Evolutionary conservation across 2,888 invertebrate species (phyloP), one percentile per base, ranked within the genome.

Genomic region (Tenthredo livida): DNA sequence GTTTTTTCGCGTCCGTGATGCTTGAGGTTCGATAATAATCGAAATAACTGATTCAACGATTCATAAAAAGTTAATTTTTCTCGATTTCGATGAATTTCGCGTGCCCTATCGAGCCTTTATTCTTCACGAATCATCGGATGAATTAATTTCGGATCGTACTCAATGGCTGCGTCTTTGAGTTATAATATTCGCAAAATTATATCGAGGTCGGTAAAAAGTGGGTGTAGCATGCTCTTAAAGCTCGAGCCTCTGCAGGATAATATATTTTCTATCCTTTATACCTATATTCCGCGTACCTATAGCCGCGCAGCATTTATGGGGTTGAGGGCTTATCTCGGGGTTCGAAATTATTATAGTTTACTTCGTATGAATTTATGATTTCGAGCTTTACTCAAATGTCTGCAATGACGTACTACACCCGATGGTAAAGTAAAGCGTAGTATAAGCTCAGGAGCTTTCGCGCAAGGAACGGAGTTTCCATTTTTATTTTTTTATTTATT

Each of bases 261-360:
- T 67, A 33, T 67, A 67, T 67, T 67, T 33, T 33, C 4, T 33
- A 33, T 67, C 33, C 33, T 67, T 33, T 25, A 67, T 12, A 29
- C 33, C 15, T 17, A 25, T 61, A 61, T 50, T 2, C 21, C 61
- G 25, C 61, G 25, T 12, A 50, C 4, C 12, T 67, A 67, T 67
- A 67, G 67, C 67, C 67, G 17, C 33, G 33, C 17, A 67, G 67
- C 67, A 33, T 29, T 67, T 67, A 67, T 33, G 33, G 67, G 33
- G 67, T 12, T 17, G 0, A 33, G 17, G 67, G 29, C 67, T 33
- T 67, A 33, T 67, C 67, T 67, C 33, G 17, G 33, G 67, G 33
- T 29, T 12, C n/a, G 54, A n/a, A 7, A 54, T 54, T n/a, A 67
- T 67, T 67, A 33, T 33, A 67, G 33, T 67, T 67, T 67, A 25